These are phyloP conservation scores for Onychorhynchus coronatus DNA, from an alignment of 2,113 vertebrate species.

Conservation along the genomic window DNA sequence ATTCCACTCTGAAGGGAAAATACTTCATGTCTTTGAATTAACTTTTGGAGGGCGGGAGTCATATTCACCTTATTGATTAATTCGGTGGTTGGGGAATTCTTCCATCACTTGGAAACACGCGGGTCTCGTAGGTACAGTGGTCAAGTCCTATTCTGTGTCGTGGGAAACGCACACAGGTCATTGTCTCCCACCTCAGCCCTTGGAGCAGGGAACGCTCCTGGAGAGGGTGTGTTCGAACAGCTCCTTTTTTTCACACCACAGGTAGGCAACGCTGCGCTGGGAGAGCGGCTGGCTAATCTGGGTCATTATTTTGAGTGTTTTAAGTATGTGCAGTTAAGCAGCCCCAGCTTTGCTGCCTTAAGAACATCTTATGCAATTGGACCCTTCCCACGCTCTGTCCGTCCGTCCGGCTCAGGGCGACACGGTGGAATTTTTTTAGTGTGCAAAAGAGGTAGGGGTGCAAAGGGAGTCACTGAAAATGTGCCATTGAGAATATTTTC, in stretches of 20 bases:
- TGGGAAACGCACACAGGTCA: background rate
- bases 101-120: rapidly evolving
- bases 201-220: rapidly evolving
- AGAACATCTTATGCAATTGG: conserved; percentile 5
- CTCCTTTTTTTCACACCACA: background rate
- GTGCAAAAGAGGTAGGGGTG: background rate
- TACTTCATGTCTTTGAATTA: background rate
- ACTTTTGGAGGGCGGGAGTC: background rate
- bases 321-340: conserved; percentile 49
- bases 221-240: background rate
- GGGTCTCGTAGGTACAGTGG: background rate
- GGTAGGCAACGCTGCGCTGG: background rate
- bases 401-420: background rate
- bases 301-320: conserved; percentile 38
- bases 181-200: background rate
- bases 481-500: background rate
- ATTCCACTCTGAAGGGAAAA: background rate
- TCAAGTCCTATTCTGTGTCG: background rate
- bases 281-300: background rate
- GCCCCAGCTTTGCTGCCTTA: conserved; percentile 39
- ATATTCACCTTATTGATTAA: background rate
- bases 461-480: background rate
- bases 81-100: background rate
- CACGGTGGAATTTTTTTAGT: rapidly evolving
- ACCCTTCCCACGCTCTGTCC: background rate